Conservation (phyloP, 2,888 invertebrate species). For the Syrista parreyssii region DNA sequence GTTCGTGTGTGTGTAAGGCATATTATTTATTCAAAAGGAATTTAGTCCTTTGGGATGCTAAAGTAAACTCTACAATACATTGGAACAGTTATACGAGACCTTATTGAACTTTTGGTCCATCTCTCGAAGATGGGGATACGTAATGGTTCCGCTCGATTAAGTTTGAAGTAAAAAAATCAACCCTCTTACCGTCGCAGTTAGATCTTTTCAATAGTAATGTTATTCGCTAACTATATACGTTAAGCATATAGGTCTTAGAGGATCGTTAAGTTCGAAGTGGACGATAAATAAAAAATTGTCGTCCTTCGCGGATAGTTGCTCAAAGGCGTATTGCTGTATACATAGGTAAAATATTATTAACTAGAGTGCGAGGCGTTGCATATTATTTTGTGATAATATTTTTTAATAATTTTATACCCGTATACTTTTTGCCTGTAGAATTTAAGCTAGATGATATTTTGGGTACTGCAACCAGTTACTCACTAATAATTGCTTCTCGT, state of each 20-base stretch:
- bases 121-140: not conserved
- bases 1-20: too few species aligned
- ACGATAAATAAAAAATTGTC: not conserved
- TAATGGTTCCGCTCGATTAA: not conserved
- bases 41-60: not conserved
- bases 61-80: not conserved
- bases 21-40: not conserved
- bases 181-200: not conserved
- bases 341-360: not conserved
- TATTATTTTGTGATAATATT: not conserved
- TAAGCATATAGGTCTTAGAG: too few species aligned
- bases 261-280: not conserved
- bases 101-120: not conserved
- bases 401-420: not conserved
- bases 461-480: not conserved
- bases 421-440: not conserved
- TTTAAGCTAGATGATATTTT: not conserved
- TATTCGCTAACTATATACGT: too few species aligned
- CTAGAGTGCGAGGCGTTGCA: not conserved
- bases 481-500: not conserved
- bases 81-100: not conserved
- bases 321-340: not conserved
- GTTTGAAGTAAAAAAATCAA: not conserved
- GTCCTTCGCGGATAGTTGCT: not conserved
- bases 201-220: not conserved